phyloP scores from a whole-genome alignment of 2,888 invertebrate genomes.

The Arrhopalites spinosus region DNA sequence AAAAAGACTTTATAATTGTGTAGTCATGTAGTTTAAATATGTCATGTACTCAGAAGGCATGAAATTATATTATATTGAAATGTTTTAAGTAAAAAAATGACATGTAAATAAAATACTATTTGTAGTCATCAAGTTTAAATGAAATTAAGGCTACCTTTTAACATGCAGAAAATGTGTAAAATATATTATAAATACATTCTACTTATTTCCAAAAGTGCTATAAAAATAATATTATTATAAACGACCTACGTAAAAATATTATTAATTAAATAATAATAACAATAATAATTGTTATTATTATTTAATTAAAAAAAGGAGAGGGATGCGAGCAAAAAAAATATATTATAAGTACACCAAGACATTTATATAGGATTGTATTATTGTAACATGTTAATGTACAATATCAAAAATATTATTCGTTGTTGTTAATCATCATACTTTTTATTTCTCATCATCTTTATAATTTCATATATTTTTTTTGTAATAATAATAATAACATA shows the following conservation, averaged over 20 bases:
- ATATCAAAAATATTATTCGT: neutral
- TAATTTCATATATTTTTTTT: constrained; percentile 5
- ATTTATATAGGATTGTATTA: neutral
- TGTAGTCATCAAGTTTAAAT: no score
- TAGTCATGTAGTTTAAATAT: neutral
- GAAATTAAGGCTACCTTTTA: no score
- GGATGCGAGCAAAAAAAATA: no score
- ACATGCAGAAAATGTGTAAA: no score
- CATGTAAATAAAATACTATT: no score
- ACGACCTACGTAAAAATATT: neutral
- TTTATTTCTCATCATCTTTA: constrained; percentile 3
- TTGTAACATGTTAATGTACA: neutral
- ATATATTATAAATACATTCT: no score
- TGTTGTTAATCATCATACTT: constrained; percentile 8
- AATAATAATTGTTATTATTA: no score
- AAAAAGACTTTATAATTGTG: neutral
- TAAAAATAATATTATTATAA: neutral
- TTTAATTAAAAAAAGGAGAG: neutral
- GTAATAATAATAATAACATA: no score
- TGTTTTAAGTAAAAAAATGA: no score
- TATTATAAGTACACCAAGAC: no score
- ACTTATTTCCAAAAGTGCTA: no score
- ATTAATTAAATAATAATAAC: no score
- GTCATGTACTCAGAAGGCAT: neutral
- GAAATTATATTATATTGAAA: neutral